Evolutionary conservation across 2,888 invertebrate species (phyloP), one percentile per base, ranked within the genome.

Genomic region (Lapara coniferarum): DNA sequence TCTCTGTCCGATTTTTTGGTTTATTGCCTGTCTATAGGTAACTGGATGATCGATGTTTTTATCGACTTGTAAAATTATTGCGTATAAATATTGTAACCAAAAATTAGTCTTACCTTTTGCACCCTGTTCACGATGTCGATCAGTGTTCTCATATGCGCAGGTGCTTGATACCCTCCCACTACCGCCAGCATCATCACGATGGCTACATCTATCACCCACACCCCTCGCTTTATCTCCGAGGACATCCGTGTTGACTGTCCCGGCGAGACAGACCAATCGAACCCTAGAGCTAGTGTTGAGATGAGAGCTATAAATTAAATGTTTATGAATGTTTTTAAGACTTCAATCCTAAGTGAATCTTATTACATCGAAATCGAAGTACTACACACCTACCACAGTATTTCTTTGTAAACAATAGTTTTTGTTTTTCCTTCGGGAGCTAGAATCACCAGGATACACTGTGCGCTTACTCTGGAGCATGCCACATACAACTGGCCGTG

Each of bases 61-160:
- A 46, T 46, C 46, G 12, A 12, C 37, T 19, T 51, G 67, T 13
- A 53, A 37, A 51, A 46, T 46, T 12, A 46, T 46, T 10, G 4
- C 46, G 6, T 5, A 30, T 2, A 25, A 25, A 25, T 25, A 25
- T 25, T 25, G 25, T 56, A 12, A 10, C 5, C 3, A 56, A 10
- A 10, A 10, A 7, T 10, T 25, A 25, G 3, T n/a, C 19, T 10
- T 71, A 86, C 86, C 82, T 82, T 78, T 46, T 84, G 77, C 19
- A 83, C 44, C 12, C 75, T 69, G 8, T 75, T 67, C 46, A 82
- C 63, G 49, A 77, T 76, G 13, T 51, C 19, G 7, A 81, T 77
- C 8, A 81, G 75, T 6, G 72, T 53, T n/a, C 58, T 71, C 76
- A 84, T 77, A 13, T 80, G 74, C 0, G 8, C 19, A 0, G 75